Percentiles rank a stretch among this genome's conserved stretches.
These are phyloP conservation scores for Lasioglossum calceatum DNA, from an alignment of 2,888 invertebrate genomes.

Conservation along the genomic window DNA sequence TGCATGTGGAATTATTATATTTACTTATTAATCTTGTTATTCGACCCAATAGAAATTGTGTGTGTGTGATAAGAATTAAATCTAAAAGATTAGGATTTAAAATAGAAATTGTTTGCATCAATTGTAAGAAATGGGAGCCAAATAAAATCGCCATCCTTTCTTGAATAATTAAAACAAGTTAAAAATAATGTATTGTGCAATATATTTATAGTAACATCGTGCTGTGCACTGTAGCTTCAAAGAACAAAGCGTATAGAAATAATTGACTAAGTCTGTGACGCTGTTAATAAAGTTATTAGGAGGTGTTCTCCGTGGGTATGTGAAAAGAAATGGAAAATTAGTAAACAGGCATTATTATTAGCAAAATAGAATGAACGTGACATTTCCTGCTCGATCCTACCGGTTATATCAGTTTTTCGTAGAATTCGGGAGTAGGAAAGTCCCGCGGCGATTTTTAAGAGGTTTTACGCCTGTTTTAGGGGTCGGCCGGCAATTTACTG, in stretches of 20 bases:
- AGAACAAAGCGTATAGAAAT: neutral
- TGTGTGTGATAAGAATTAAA: no score
- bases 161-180: no score
- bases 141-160: no score
- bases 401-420: conserved; percentile 55
- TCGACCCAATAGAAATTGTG: no score
- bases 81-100: no score
- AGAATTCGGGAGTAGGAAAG: conserved; percentile 60
- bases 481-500: conserved; percentile 68
- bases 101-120: no score
- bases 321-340: neutral
- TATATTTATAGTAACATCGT: no score
- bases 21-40: no score
- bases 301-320: neutral
- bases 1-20: no score
- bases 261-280: neutral
- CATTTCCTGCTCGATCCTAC: conserved; percentile 33
- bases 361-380: conserved; percentile 18
- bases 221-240: neutral
- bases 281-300: neutral
- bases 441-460: conserved; percentile 67
- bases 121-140: no score
- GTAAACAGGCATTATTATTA: neutral
- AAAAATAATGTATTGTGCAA: no score
- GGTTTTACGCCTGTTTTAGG: conserved; percentile 69